Base-by-base conservation (phyloP, 2,113 vertebrate genomes). In the Mugil cephalus region DNA sequence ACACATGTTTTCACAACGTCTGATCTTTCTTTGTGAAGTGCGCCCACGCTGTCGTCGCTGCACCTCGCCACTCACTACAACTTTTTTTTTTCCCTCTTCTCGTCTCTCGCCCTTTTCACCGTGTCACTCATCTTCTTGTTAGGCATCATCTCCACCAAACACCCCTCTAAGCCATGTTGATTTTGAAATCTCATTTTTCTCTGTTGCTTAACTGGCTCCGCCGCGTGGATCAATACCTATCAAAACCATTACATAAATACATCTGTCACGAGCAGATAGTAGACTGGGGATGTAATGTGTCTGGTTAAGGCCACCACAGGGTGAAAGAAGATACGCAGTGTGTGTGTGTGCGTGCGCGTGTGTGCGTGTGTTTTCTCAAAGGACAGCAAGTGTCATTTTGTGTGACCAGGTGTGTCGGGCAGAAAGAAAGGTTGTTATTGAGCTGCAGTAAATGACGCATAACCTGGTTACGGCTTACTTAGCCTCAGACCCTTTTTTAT, bases 211-310 rank as follows among this genome's bases (percentile, higher is more conserved):
- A 91, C 79, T 75, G 83, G 80, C 87, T 89, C 77, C 54, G 85
- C 88, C 43, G 58, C 39, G 74, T 58, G 79, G 90, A 93, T 94
- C 94, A 86, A 94, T 93, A 94, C 21, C 89, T 87, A 88, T 94
- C 92, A 92, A 90, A 93, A 91, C 69, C 87, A 85, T 93, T 92
- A 89, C 88, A 89, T 92, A 87, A 90, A 92, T 91, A 90, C 92
- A 93, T 93, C 90, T 93, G 92, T 95, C 92, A 93, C 69, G 6
- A 69, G 74, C 75, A 87, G 90, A 91, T 92, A 91, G 90, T 76
- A 58, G 84, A 77, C 77, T 65, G 63, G 81, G 67, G 85, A 90
- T 89, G 89, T 86, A 89, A 91, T 84, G 85, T 82, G 81, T 90
- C 90, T 92, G 88, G 77, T 92, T 92, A 89, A 88, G 83, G 77